A percentile compares a stretch with the other conserved stretches of the same genome.
Conservation (phyloP, 1,140 invertebrate genomes). For the Neodiprion fabricii region DNA sequence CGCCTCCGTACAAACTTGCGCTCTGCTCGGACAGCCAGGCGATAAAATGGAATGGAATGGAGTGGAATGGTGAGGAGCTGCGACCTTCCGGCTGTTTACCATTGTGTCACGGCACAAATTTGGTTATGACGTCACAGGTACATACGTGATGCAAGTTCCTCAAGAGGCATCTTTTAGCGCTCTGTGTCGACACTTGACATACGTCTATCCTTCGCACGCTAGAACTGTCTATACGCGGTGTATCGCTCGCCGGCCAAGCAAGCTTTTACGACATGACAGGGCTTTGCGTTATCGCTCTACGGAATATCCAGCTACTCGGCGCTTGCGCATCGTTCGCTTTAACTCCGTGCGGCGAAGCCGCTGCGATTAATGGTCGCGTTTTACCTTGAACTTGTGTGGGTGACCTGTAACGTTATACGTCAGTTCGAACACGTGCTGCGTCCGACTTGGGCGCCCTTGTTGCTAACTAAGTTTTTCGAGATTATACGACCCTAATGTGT, state of each 20-base stretch:
- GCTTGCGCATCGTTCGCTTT: not conserved
- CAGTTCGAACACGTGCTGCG: too few relatives aligned
- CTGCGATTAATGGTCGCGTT: not conserved
- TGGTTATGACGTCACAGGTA: conserved; percentile 39
- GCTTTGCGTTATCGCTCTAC: not conserved
- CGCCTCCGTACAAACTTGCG: not conserved
- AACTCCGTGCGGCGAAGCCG: not conserved
- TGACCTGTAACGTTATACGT: too few relatives aligned
- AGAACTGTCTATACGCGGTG: too few relatives aligned
- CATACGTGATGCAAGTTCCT: conserved; percentile 14
- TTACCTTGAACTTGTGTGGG: not conserved
- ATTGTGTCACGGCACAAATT: conserved; percentile 46
- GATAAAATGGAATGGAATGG: too few relatives aligned
- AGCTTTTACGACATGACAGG: too few relatives aligned
- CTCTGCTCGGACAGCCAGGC: not conserved
- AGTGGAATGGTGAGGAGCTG: conserved; percentile 19
- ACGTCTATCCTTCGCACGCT: too few relatives aligned
- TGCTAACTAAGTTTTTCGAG: too few relatives aligned
- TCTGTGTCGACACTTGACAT: not conserved
- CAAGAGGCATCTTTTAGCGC: not conserved
- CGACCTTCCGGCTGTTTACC: conserved; percentile 25
- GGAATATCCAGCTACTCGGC: not conserved
- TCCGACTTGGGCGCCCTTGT: too few relatives aligned
- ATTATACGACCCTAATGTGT: too few relatives aligned
- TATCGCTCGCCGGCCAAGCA: not conserved